Evolutionary conservation across 1,140 invertebrate species (phyloP).

Genomic region (Lepidotrigona ventralis): DNA sequence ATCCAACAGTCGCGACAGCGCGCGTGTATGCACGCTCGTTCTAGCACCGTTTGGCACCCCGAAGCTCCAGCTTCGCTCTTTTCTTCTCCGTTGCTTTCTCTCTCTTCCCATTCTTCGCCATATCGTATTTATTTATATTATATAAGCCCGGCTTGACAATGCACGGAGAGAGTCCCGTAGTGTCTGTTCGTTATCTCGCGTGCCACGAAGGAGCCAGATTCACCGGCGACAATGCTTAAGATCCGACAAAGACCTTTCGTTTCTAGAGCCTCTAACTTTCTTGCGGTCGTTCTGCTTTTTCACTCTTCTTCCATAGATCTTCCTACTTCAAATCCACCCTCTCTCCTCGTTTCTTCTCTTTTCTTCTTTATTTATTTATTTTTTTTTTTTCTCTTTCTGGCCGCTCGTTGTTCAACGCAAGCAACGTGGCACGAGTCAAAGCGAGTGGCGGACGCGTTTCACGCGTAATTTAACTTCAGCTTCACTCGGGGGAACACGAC

Average conservation of each 20-base stretch:
- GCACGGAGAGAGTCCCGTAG: not conserved
- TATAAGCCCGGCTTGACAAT: slow-evolving; percentile 2
- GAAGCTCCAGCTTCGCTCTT: too few relatives aligned
- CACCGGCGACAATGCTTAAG: slow-evolving; percentile 29
- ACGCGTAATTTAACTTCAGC: slow-evolving; percentile 31
- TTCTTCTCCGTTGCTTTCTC: not conserved
- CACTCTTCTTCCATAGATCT: not conserved
- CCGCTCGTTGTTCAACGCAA: not conserved
- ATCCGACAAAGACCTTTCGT: slow-evolving; percentile 15
- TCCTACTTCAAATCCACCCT: not conserved
- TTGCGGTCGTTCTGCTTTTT: not conserved
- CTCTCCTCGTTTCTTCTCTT: not conserved
- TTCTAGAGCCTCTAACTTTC: not conserved
- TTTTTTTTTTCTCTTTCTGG: too few relatives aligned
- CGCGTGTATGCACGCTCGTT: not conserved
- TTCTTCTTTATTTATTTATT: too few relatives aligned
- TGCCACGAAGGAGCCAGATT: slow-evolving; percentile 1
- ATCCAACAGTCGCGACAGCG: not conserved
- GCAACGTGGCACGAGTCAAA: slow-evolving; percentile 1
- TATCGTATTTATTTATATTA: slow-evolving; percentile 8
- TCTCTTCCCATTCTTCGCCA: not conserved
- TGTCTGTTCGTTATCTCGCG: slow-evolving; percentile 39
- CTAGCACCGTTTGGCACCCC: not conserved
- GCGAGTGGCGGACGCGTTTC: not conserved
- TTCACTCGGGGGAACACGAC: not conserved